phyloP scores from a whole-genome alignment of 1,140 invertebrate genomes.

The Meloidogyne floridensis region DNA sequence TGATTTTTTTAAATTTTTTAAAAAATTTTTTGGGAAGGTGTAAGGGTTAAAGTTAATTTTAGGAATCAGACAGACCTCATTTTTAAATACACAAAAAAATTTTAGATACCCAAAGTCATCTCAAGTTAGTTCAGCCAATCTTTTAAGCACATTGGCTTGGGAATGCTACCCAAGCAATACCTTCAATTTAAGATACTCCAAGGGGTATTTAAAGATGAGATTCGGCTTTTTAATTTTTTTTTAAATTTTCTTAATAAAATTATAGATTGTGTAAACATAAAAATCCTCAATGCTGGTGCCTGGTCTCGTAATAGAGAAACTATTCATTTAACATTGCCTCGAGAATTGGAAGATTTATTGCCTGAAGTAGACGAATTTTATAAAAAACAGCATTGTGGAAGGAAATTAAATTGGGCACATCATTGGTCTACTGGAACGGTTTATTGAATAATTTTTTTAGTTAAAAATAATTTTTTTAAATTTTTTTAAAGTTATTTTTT shows the following conservation, averaged over 20 bases:
- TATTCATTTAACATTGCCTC: conserved; percentile 88
- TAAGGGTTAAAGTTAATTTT: too few species aligned
- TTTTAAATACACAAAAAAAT: too few species aligned
- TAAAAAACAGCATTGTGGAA: conserved; percentile 84
- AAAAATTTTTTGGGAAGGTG: background rate
- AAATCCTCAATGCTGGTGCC: conserved; percentile 95
- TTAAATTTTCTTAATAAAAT: conserved; percentile 21
- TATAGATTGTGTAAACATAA: conserved; percentile 71
- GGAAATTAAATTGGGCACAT: conserved; percentile 98
- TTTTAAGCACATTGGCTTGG: too few species aligned
- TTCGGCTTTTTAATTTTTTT: background rate
- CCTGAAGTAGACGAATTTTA: conserved; percentile 84
- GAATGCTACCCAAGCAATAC: too few species aligned
- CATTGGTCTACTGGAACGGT: conserved; percentile 97
- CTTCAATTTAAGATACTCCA: too few species aligned
- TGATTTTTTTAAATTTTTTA: conserved; percentile 19
- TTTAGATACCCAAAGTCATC: too few species aligned
- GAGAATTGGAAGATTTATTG: conserved; percentile 94
- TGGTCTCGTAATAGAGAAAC: conserved; percentile 88
- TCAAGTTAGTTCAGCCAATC: too few species aligned
- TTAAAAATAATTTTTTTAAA: conserved; percentile 69
- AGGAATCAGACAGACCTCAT: too few species aligned
- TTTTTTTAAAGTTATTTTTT: conserved; percentile 75
- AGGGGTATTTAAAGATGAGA: too few species aligned
- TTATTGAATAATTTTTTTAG: conserved; percentile 16